A percentile compares a stretch with the other conserved stretches of the same genome.
phyloP scores from a whole-genome alignment of 1,140 invertebrate species.

The Meteorus sp. region DNA sequence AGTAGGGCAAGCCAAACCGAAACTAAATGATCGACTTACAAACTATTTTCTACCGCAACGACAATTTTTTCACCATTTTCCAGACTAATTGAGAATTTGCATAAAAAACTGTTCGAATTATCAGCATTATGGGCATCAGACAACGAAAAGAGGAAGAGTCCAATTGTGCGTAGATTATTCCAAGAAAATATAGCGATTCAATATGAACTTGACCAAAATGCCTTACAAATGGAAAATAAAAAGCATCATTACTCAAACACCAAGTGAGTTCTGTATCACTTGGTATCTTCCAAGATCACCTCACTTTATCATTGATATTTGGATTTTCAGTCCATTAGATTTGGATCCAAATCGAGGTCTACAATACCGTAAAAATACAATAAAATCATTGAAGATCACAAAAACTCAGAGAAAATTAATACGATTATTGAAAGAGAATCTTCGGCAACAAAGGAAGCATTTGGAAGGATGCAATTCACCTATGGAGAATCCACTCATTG shows the following conservation, averaged over 20 bases:
- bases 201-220: conserved; percentile 24
- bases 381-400: not conserved
- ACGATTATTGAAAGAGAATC: conserved; percentile 17
- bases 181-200: conserved; percentile 42
- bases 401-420: conserved; percentile 32
- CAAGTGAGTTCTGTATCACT: conserved; percentile 1
- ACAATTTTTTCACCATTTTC: not conserved
- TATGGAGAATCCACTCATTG: conserved; percentile 22
- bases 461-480: not conserved
- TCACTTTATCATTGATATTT: not conserved
- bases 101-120: conserved; percentile 34
- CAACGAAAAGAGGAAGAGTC: conserved; percentile 28
- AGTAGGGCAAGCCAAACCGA: conserved; percentile 27
- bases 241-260: not conserved
- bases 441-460: conserved; percentile 14
- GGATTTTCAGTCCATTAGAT: too few species aligned
- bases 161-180: conserved; percentile 37
- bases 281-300: not conserved
- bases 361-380: too few species aligned
- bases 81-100: conserved; percentile 46
- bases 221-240: not conserved
- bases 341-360: not conserved
- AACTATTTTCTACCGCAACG: too few species aligned
- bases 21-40: not conserved
- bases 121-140: conserved; percentile 39